Percentiles rank a stretch among this genome's conserved stretches.
phyloP scores from a whole-genome alignment of 2,888 invertebrate genomes.

The Monopis laevigella region DNA sequence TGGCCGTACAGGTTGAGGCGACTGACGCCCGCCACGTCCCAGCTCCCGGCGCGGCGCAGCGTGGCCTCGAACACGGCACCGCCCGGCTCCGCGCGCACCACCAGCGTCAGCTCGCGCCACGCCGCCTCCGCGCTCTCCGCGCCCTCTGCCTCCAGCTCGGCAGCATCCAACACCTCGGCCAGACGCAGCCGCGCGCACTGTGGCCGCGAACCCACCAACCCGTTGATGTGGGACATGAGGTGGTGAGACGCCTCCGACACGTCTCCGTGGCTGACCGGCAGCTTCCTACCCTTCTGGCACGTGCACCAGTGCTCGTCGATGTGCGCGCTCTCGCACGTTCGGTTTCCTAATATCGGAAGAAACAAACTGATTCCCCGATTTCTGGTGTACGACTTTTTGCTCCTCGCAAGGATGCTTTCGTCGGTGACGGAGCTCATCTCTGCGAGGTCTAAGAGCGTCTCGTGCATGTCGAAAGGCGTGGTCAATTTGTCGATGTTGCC shows the following conservation, averaged over 20 bases:
- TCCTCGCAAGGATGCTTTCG: conserved; percentile 40
- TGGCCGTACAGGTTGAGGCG: conserved; percentile 83
- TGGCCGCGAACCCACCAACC: conserved; percentile 63
- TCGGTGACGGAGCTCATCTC: conserved; percentile 53
- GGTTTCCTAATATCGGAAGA: conserved; percentile 71
- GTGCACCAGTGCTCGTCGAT: conserved; percentile 91
- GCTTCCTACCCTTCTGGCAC: conserved; percentile 74
- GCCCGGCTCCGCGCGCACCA: conserved; percentile 72
- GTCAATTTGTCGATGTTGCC: conserved; percentile 77
- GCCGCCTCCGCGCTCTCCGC: conserved; percentile 36
- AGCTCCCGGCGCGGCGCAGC: conserved; percentile 49
- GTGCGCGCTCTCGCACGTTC: conserved; percentile 81
- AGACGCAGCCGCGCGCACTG: conserved; percentile 74
- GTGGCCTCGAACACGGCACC: conserved; percentile 83
- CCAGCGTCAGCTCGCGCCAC: conserved; percentile 71
- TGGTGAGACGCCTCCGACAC: conserved; percentile 69
- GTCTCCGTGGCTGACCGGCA: conserved; percentile 58
- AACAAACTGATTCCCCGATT: conserved; percentile 80
- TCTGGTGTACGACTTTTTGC: conserved; percentile 34
- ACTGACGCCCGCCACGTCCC: conserved; percentile 75
- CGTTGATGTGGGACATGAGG: conserved; percentile 73
- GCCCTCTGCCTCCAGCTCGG: conserved; percentile 62
- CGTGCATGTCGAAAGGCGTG: conserved; percentile 84
- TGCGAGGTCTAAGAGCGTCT: conserved; percentile 77
- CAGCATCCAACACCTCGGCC: conserved; percentile 71